These are phyloP conservation scores for Marronus borbonicus DNA, from an alignment of 2,888 invertebrate genomes.

Conservation along the genomic window DNA sequence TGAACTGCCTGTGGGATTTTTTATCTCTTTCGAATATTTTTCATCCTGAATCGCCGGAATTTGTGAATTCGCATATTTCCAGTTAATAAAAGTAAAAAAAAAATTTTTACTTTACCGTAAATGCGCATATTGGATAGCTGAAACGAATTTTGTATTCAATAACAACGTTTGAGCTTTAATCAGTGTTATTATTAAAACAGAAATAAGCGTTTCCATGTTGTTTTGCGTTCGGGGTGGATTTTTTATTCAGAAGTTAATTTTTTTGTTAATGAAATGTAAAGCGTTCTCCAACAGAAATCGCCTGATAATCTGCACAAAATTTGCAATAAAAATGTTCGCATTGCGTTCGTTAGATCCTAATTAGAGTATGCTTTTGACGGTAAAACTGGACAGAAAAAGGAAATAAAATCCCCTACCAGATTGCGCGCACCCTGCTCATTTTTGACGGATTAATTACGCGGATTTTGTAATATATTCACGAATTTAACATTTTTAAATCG, in stretches of 20 bases:
- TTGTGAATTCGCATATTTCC: too few relatives aligned
- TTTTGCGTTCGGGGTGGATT: background rate
- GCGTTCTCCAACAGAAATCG: background rate
- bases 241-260: background rate
- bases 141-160: background rate
- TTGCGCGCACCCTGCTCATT: background rate
- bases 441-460: background rate
- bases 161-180: background rate
- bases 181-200: background rate
- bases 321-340: background rate
- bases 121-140: background rate
- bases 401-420: background rate
- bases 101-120: background rate
- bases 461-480: background rate
- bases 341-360: conserved; percentile 2
- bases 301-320: background rate
- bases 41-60: too few relatives aligned
- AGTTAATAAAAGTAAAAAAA: too few relatives aligned
- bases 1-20: too few relatives aligned
- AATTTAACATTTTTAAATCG: conserved; percentile 1
- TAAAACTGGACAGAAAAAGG: background rate
- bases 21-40: too few relatives aligned
- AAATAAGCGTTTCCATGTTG: background rate
- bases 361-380: background rate
- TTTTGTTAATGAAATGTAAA: too few relatives aligned